Conservation (phyloP, 2,797 vertebrate genomes). For the Staurois parvus region DNA sequence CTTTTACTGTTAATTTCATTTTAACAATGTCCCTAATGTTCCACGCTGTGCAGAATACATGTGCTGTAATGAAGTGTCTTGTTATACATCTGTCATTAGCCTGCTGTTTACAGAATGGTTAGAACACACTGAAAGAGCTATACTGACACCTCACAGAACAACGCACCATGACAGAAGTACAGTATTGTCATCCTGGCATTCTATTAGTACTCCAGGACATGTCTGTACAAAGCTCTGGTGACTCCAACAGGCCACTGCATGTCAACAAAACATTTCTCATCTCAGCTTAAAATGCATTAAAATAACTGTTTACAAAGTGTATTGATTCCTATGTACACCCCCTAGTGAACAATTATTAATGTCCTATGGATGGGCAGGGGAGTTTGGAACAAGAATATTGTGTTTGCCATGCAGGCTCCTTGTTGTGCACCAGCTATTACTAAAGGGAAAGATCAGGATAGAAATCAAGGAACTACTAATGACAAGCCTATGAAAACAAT, state of each 20-base stretch:
- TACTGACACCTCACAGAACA: not conserved
- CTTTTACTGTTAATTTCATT: slow-evolving; percentile 25
- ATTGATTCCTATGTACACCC: not conserved
- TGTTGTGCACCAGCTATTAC: no score
- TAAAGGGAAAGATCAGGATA: no score
- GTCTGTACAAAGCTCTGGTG: slow-evolving; percentile 51
- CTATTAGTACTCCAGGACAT: slow-evolving; percentile 29
- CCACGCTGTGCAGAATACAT: slow-evolving; percentile 7
- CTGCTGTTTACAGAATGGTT: not conserved
- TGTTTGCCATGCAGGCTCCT: no score
- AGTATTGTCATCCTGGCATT: not conserved
- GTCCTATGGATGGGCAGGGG: no score
- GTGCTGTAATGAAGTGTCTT: slow-evolving; percentile 21
- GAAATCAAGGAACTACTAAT: no score
- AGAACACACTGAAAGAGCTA: slow-evolving; percentile 13
- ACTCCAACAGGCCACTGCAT: slow-evolving; percentile 47
- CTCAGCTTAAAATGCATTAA: not conserved
- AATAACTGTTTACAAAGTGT: not conserved
- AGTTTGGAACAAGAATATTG: no score
- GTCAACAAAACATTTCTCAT: slow-evolving; percentile 23
- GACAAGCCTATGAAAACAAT: no score
- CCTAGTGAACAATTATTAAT: no score
- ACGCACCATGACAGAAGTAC: not conserved
- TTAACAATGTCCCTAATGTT: not conserved
- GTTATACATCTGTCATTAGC: slow-evolving; percentile 18